Conservation (phyloP, 2,797 vertebrate genomes). For the Gobio occitaniae region DNA sequence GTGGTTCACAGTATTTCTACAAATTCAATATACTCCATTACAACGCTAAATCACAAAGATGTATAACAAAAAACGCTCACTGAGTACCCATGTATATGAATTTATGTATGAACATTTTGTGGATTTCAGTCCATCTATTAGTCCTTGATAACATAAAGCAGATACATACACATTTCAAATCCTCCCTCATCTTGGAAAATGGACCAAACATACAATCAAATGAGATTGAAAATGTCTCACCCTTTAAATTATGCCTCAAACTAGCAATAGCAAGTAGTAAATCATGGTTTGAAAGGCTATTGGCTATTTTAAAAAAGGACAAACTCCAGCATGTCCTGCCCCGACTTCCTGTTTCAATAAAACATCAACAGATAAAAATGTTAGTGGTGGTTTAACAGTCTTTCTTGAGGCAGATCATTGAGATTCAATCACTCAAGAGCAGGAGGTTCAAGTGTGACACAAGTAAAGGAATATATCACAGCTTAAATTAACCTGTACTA, state of each 20-base stretch:
- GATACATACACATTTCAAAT: not conserved
- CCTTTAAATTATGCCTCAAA: not conserved
- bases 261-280: not conserved
- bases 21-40: not conserved
- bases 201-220: not conserved
- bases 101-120: not conserved
- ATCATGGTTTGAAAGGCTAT: not conserved
- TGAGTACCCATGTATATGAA: not conserved
- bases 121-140: not conserved
- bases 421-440: not conserved
- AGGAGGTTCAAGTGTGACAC: not conserved
- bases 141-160: not conserved
- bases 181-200: not conserved
- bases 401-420: not conserved
- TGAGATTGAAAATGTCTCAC: not conserved
- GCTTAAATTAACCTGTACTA: conserved; percentile 36
- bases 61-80: not conserved
- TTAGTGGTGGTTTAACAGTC: not conserved
- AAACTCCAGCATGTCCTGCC: not conserved
- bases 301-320: not conserved
- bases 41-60: not conserved
- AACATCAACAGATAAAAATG: not conserved
- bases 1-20: not conserved
- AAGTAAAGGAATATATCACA: not conserved
- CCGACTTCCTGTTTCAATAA: not conserved